Evolutionary conservation across 2,888 invertebrate genomes (phyloP).

Genomic region (Sturmia bella): DNA sequence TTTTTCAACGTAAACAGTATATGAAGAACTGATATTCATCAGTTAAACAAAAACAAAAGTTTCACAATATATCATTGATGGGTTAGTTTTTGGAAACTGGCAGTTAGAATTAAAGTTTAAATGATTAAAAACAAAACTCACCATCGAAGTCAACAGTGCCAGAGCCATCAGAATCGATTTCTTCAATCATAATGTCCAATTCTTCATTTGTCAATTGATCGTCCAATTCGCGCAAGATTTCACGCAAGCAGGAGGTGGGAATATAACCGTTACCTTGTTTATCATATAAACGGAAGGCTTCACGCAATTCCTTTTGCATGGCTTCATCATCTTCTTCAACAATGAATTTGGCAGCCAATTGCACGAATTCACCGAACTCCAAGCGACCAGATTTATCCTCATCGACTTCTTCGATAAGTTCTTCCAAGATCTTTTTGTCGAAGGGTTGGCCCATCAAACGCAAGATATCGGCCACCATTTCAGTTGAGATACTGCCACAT

Average conservation of each 20-base stretch:
- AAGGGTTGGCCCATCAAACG: conserved; percentile 98
- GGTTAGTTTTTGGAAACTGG: too few relatives aligned
- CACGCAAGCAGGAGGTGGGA: conserved; percentile 94
- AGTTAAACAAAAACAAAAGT: too few relatives aligned
- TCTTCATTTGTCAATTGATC: conserved; percentile 97
- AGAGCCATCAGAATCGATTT: conserved; percentile 98
- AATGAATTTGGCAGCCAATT: conserved; percentile 97
- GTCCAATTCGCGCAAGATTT: conserved; percentile 97
- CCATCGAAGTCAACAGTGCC: conserved; percentile 99
- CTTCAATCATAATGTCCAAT: conserved; percentile 98
- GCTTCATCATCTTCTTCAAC: conserved; percentile 99
- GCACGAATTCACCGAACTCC: conserved; percentile 98
- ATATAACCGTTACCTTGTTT: conserved; percentile 98
- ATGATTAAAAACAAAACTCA: conserved; percentile 81
- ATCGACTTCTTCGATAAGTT: conserved; percentile 98
- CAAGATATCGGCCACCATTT: conserved; percentile 96
- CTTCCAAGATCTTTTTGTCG: conserved; percentile 97
- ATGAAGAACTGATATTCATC: too few relatives aligned
- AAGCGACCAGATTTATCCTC: conserved; percentile 98
- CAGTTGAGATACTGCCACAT: conserved; percentile 96
- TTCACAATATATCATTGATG: too few relatives aligned
- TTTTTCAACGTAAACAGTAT: too few relatives aligned
- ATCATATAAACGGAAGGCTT: conserved; percentile 99
- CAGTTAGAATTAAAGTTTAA: too few relatives aligned
- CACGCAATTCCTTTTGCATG: conserved; percentile 98